Percentiles rank a stretch among this genome's conserved stretches.
Conservation (phyloP, 1,140 invertebrate species). For the Rhopalosiphum maidis region DNA sequence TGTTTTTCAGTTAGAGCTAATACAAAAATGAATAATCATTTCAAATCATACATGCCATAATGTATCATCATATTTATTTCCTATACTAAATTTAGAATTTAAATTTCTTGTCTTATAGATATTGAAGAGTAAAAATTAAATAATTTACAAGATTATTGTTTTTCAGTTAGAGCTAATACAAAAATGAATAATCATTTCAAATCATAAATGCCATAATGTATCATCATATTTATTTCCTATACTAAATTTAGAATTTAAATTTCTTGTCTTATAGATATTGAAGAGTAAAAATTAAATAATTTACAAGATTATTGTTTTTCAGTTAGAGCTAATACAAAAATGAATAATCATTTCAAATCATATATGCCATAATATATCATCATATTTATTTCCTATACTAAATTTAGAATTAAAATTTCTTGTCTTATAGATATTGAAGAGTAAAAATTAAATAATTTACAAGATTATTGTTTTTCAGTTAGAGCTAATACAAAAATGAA, state of each 20-base stretch:
- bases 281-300: no score
- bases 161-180: constrained; percentile 52
- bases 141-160: no score
- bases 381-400: no score
- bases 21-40: constrained; percentile 44
- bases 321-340: not conserved
- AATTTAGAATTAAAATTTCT: no score
- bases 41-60: constrained; percentile 10
- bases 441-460: no score
- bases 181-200: constrained; percentile 32
- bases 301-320: not conserved
- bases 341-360: not conserved
- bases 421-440: no score
- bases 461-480: not conserved
- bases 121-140: no score
- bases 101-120: no score
- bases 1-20: not conserved
- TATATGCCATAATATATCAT: not conserved
- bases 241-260: no score
- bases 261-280: no score
- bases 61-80: constrained; percentile 3
- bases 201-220: not conserved
- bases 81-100: not conserved
- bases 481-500: constrained; percentile 35
- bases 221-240: not conserved